Base-by-base conservation (phyloP, 2,888 invertebrate species). In the Drosophila pseudotalamancana region DNA sequence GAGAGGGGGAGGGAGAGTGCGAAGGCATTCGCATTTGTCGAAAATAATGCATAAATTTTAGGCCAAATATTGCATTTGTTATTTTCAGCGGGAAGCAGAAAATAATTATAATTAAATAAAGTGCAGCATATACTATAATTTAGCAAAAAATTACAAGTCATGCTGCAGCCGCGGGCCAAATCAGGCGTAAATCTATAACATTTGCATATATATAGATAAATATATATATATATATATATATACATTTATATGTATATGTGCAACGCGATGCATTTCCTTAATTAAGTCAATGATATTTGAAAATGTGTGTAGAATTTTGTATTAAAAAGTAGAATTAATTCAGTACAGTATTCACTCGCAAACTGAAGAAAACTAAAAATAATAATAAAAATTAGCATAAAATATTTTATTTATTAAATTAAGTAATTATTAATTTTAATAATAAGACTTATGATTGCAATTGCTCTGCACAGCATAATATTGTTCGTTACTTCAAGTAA, bases 21-120 rank as follows among this genome's bases (percentile, higher is more conserved):
- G 32, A 29, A 21, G 12, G 29, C 25, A 31, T 31, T 31, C 23
- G 27, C 48, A 60, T 35, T 39, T 48, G 25, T 31, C 25, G 16
- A 8, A 29, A 54, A 39, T 29, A 48, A 57, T 63, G 16, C 53
- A 73, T 64, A 68, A 51, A 57, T 68, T 57, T 54, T 31, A 12
- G 27, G n/a, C 23, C 35, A 35, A 50, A 46, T 21, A 39, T 45
- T 39, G 37, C 51, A 50, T 31, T 49, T 27, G 25, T 21, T 42
- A 23, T 43, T 32, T 9, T 4, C 32, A 1, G 16, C 27, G 18
- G 12, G 12, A 19, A n/a, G 25, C 14, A 14, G 49, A 78, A 64
- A 35, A 31, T 37, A 11, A 29, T 51, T 51, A 51, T 78, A 72
- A 80, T 86, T 82, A 72, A 69, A 79, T 69, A 65, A 78, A 82